These are phyloP conservation scores for Spermophilus dauricus DNA, from an alignment of 2,113 vertebrate genomes.

Conservation along the genomic window DNA sequence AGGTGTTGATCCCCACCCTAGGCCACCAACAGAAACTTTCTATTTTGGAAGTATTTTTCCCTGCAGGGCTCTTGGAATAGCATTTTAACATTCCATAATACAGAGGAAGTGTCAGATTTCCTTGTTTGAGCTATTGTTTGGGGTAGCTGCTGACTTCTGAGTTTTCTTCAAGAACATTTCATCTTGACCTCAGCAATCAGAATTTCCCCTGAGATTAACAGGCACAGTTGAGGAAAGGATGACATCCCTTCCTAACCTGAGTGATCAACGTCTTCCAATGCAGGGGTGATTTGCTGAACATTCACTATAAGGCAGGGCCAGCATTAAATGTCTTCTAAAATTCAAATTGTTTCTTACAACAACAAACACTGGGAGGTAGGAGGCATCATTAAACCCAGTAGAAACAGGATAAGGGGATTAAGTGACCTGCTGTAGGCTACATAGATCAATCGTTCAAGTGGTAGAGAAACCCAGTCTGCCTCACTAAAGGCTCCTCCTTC, in stretches of 20 bases:
- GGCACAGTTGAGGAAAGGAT: not conserved
- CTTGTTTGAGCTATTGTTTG: slow-evolving; percentile 49
- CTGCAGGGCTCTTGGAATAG: not conserved
- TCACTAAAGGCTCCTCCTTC: not conserved
- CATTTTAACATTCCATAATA: not conserved
- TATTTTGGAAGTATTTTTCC: not conserved
- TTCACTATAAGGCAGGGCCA: not conserved
- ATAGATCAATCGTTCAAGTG: not conserved
- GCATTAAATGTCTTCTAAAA: not conserved
- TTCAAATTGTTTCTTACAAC: not conserved
- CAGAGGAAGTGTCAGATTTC: slow-evolving; percentile 65
- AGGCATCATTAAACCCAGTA: not conserved
- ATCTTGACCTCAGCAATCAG: not conserved
- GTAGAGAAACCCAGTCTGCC: not conserved
- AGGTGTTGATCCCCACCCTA: not conserved
- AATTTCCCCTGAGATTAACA: not conserved
- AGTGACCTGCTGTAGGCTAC: not conserved
- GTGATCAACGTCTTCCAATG: too few relatives aligned
- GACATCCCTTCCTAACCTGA: too few relatives aligned
- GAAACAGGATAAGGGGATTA: not conserved
- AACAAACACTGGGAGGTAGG: not conserved
- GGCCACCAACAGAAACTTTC: not conserved
- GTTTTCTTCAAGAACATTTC: slow-evolving; percentile 49
- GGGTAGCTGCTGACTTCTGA: slow-evolving; percentile 25
- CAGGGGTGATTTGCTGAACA: not conserved